A percentile compares a stretch with the other conserved stretches of the same genome.
Conservation (phyloP, 2,888 invertebrate species). For the Exocentrus adspersus region DNA sequence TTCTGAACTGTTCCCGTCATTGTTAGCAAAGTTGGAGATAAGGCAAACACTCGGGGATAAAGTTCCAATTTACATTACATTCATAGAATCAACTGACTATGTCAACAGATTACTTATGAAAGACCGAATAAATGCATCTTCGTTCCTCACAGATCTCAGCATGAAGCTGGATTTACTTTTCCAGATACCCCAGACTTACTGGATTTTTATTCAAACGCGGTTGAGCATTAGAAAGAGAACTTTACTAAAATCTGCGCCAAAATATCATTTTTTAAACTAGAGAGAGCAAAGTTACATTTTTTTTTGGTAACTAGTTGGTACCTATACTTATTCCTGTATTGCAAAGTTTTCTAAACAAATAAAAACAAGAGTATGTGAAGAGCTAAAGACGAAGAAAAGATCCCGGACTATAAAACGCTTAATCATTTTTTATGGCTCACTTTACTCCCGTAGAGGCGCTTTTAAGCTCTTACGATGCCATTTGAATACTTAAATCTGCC, state of each 20-base stretch:
- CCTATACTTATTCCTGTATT: too few species aligned
- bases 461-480: background rate
- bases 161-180: too few species aligned
- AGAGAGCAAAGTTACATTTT: too few species aligned
- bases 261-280: too few species aligned
- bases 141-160: background rate
- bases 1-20: slow-evolving; percentile 13
- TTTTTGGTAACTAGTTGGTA: too few species aligned
- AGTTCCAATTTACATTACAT: slow-evolving; percentile 22
- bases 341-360: too few species aligned
- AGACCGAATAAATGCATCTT: background rate
- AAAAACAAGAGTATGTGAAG: too few species aligned
- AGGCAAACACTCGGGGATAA: slow-evolving; percentile 26
- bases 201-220: too few species aligned
- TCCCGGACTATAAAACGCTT: background rate
- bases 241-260: too few species aligned
- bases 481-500: slow-evolving; percentile 2
- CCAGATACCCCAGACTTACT: too few species aligned
- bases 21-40: slow-evolving; percentile 27
- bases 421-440: background rate
- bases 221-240: too few species aligned
- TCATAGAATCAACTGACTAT: slow-evolving; percentile 18
- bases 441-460: background rate
- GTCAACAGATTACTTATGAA: slow-evolving; percentile 9
- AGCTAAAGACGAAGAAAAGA: too few species aligned